Conservation (phyloP, 2,113 vertebrate species). For the Eretmodus cyanostictus region DNA sequence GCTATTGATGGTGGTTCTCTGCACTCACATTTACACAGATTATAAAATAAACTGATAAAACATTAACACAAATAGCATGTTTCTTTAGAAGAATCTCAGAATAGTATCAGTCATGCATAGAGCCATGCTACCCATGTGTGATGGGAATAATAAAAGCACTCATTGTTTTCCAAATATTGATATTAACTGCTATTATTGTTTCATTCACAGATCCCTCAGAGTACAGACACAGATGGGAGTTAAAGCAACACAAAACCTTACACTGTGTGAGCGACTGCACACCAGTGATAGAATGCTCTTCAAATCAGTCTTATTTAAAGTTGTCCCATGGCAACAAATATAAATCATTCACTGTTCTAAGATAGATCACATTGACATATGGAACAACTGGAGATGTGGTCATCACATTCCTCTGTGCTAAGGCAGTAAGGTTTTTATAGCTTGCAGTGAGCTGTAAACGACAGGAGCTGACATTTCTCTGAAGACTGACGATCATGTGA, state of each 20-base stretch:
- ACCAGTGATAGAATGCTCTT: background rate
- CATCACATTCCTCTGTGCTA: background rate
- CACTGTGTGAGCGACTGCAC: background rate
- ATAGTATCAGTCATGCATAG: background rate
- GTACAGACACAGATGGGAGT: background rate
- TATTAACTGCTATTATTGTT: background rate
- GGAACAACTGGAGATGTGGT: background rate
- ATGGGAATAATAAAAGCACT: background rate
- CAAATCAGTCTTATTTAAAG: background rate
- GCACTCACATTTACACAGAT: background rate
- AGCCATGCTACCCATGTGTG: background rate
- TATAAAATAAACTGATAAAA: background rate
- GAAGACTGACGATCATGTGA: conserved; percentile 6
- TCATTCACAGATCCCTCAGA: conserved; percentile 30
- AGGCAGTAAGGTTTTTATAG: conserved; percentile 11
- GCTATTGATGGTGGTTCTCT: background rate
- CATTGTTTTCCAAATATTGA: background rate
- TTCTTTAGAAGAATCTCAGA: background rate
- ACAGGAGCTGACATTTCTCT: background rate
- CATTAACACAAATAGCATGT: background rate
- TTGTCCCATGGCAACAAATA: background rate
- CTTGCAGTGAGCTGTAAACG: conserved; percentile 1
- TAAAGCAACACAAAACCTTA: background rate
- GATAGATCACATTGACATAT: conserved; percentile 39
- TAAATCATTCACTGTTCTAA: conserved; percentile 19